A percentile compares a stretch with the other conserved stretches of the same genome.
Conservation (phyloP, 2,113 vertebrate genomes). For the Argyrosomus japonicus region DNA sequence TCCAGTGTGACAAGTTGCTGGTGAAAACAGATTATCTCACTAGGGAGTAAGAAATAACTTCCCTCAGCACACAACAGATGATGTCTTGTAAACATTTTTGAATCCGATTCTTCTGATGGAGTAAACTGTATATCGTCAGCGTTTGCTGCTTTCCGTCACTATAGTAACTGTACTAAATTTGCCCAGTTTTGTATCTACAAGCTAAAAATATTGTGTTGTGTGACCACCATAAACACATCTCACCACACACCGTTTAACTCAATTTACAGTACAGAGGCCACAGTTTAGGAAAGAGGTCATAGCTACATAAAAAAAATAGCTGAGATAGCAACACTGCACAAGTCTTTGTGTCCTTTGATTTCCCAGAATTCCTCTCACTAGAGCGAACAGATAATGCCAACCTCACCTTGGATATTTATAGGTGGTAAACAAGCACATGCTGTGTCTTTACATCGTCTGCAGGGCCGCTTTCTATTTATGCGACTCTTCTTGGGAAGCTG, state of each 20-base stretch:
- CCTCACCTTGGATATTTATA: constrained; percentile 33
- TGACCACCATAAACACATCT: neutral
- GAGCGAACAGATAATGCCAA: constrained; percentile 2
- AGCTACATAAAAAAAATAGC: constrained; percentile 10
- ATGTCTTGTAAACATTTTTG: constrained; percentile 37
- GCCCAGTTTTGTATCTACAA: neutral
- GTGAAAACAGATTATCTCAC: constrained; percentile 53
- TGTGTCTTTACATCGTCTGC: constrained; percentile 8
- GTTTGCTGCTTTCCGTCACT: neutral
- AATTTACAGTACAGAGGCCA: neutral
- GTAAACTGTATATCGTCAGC: neutral
- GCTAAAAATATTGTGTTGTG: neutral
- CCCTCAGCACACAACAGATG: constrained; percentile 15
- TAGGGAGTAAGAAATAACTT: constrained; percentile 40
- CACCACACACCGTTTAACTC: neutral
- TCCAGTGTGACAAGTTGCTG: constrained; percentile 23
- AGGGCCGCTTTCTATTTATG: constrained; percentile 15
- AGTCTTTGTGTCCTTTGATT: constrained; percentile 21
- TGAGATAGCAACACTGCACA: neutral
- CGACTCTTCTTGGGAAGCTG: constrained; percentile 17
- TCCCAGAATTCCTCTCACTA: constrained; percentile 25
- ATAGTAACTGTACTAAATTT: neutral
- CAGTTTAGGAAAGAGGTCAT: neutral
- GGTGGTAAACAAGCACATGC: constrained; percentile 6
- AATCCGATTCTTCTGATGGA: constrained; percentile 19